Percentiles rank a stretch among this genome's conserved stretches.
phyloP scores from a whole-genome alignment of 2,113 vertebrate genomes.

The Galbula dea region DNA sequence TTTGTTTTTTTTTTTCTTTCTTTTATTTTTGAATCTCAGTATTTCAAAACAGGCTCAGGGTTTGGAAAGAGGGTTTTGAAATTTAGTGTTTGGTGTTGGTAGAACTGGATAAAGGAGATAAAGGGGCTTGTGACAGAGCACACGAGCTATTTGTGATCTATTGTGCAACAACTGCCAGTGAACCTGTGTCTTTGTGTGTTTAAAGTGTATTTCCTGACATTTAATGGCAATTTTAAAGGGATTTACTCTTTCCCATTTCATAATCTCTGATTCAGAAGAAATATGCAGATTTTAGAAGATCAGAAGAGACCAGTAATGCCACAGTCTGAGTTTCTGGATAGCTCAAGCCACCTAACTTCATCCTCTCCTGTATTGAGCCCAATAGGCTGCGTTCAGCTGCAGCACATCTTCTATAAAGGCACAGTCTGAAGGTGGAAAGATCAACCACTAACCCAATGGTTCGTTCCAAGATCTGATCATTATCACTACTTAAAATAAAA shows the following conservation, averaged over 20 bases:
- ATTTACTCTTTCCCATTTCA: slow-evolving; percentile 18
- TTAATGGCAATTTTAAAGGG: slow-evolving; percentile 43
- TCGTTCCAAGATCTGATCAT: neutral
- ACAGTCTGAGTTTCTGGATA: neutral
- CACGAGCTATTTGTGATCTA: neutral
- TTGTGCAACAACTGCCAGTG: slow-evolving; percentile 22
- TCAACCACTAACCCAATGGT: neutral
- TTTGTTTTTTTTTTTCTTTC: neutral
- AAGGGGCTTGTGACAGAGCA: neutral
- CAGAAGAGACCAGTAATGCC: neutral
- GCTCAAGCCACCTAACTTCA: neutral
- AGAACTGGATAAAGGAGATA: slow-evolving; percentile 1
- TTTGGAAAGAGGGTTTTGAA: slow-evolving; percentile 31
- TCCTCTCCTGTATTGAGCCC: neutral
- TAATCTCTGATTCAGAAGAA: slow-evolving; percentile 1
- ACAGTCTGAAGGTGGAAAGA: neutral
- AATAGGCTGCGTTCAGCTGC: neutral
- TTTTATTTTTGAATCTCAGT: neutral
- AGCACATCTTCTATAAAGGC: neutral
- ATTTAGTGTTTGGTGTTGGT: neutral
- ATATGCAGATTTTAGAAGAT: slow-evolving; percentile 20
- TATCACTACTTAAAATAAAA: neutral
- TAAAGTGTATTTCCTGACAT: slow-evolving; percentile 18
- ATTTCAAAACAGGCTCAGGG: neutral
- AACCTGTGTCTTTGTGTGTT: neutral